phyloP scores from a whole-genome alignment of 2,888 invertebrate genomes.

The Quadroppia sp. region DNA sequence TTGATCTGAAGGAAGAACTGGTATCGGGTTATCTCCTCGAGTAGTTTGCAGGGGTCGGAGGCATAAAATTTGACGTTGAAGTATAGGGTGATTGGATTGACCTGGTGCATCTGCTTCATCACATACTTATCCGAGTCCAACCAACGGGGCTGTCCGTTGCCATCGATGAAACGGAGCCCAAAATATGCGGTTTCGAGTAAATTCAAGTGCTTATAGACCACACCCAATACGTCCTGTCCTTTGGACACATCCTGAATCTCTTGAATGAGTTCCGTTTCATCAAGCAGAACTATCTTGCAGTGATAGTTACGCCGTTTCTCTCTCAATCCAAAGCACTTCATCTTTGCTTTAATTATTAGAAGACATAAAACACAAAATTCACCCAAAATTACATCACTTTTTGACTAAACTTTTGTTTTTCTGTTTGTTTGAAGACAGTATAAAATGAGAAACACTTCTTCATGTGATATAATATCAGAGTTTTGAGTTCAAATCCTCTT shows the following conservation, averaged over 20 bases:
- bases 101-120: constrained; percentile 72
- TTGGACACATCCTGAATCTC: constrained; percentile 63
- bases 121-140: constrained; percentile 84
- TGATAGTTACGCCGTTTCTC: constrained; percentile 56
- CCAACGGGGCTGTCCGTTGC: constrained; percentile 94
- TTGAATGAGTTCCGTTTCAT: constrained; percentile 81
- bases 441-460: background rate
- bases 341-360: background rate
- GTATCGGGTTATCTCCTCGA: constrained; percentile 95
- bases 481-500: background rate
- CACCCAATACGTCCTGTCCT: constrained; percentile 84
- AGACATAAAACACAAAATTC: background rate
- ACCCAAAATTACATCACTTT: background rate
- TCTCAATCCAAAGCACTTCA: constrained; percentile 43
- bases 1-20: constrained; percentile 95
- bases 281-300: constrained; percentile 80
- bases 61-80: constrained; percentile 97
- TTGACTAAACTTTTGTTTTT: constrained; percentile 2
- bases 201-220: constrained; percentile 86
- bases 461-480: background rate
- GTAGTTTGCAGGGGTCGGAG: constrained; percentile 89
- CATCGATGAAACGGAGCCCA: constrained; percentile 88
- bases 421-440: background rate
- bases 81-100: constrained; percentile 76
- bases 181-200: constrained; percentile 94